Evolutionary conservation across 2,797 vertebrate genomes (phyloP).

Genomic region (Dendrocincla fuliginosa): DNA sequence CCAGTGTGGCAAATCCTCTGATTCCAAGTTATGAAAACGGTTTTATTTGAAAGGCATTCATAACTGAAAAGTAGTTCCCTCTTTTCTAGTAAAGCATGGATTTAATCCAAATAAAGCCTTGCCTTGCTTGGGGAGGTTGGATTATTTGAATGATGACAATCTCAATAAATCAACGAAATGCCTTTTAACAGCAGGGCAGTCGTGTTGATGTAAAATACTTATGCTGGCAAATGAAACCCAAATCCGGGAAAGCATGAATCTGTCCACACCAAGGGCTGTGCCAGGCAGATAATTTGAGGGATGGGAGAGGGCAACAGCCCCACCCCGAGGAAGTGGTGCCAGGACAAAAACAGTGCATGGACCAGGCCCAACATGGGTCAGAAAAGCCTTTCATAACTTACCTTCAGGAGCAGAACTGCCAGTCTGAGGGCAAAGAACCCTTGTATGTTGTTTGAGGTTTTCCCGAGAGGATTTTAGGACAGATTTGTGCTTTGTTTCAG

Average conservation of each 20-base stretch:
- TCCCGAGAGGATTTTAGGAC: neutral
- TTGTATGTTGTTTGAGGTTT: neutral
- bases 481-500: slow-evolving; percentile 72
- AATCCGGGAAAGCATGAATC: slow-evolving; percentile 56
- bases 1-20: neutral
- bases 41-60: neutral
- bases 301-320: slow-evolving; percentile 32
- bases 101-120: neutral
- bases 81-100: neutral
- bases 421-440: neutral
- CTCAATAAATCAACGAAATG: neutral
- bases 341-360: slow-evolving; percentile 16
- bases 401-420: neutral
- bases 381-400: neutral
- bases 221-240: neutral
- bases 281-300: slow-evolving; percentile 29
- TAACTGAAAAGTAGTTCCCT: neutral
- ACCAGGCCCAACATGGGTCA: neutral
- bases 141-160: neutral
- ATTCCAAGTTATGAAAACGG: neutral
- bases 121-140: neutral
- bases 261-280: slow-evolving; percentile 5
- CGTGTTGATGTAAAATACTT: slow-evolving; percentile 37
- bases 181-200: neutral
- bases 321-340: neutral